Conservation (phyloP, 2,113 vertebrate species). For the Eudyptes chrysolophus region DNA sequence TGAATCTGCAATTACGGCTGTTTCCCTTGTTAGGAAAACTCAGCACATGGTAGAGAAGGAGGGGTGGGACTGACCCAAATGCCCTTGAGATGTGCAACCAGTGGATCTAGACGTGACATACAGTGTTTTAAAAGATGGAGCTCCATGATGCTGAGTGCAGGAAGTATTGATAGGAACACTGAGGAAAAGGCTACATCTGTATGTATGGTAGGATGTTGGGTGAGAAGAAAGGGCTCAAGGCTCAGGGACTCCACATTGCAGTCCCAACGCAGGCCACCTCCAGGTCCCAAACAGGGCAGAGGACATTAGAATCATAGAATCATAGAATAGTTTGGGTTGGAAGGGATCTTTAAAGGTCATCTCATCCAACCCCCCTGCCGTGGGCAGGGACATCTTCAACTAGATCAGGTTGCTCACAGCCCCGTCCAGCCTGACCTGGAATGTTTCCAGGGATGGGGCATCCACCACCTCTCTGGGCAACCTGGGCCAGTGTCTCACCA, state of each 20-base stretch:
- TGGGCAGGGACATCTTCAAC: no score
- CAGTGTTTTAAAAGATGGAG: neutral
- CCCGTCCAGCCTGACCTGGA: no score
- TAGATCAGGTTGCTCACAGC: no score
- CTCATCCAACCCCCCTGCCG: no score
- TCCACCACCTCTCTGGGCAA: no score
- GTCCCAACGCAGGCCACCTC: neutral
- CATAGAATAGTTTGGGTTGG: no score
- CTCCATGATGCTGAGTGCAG: neutral
- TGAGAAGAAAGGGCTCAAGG: neutral
- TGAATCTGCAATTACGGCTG: neutral
- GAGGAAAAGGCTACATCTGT: neutral
- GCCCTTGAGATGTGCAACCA: neutral
- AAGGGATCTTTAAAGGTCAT: no score
- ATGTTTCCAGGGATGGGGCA: no score
- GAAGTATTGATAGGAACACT: neutral
- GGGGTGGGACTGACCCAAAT: neutral
- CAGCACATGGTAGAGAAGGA: neutral
- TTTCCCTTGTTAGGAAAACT: neutral
- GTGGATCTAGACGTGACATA: neutral
- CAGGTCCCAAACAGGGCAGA: neutral
- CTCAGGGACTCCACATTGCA: neutral
- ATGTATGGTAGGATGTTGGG: rapidly evolving
- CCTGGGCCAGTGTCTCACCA: no score
- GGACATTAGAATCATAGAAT: neutral